These are phyloP conservation scores for Notothenia coriiceps DNA, from an alignment of 2,113 vertebrate species.

Conservation along the genomic window DNA sequence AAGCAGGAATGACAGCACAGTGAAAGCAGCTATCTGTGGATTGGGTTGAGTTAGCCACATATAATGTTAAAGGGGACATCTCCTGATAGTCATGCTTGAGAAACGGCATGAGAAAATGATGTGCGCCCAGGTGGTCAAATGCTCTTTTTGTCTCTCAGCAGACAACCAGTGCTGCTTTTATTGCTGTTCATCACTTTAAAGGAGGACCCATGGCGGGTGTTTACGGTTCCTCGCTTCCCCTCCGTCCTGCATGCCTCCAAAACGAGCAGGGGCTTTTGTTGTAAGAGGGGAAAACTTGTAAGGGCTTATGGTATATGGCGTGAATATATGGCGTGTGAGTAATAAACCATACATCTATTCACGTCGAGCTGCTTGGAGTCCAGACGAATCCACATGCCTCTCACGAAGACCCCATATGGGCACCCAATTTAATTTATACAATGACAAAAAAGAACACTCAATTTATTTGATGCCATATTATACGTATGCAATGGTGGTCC, in stretches of 20 bases:
- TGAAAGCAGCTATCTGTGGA: constrained; percentile 20
- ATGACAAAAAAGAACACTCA: constrained; percentile 38
- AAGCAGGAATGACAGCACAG: not conserved
- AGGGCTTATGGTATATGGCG: constrained; percentile 55
- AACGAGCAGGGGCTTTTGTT: constrained; percentile 60
- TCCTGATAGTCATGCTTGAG: constrained; percentile 75
- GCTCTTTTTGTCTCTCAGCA: constrained; percentile 78
- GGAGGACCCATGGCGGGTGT: constrained; percentile 81
- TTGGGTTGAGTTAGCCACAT: constrained; percentile 58
- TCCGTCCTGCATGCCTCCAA: constrained; percentile 68
- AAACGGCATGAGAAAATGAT: constrained; percentile 74
- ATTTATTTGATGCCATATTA: constrained; percentile 65
- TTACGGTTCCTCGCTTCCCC: constrained; percentile 80
- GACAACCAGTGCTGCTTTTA: constrained; percentile 76
- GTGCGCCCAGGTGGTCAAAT: constrained; percentile 78
- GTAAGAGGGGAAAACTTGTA: constrained; percentile 54
- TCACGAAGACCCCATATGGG: constrained; percentile 50
- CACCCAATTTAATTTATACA: constrained; percentile 59
- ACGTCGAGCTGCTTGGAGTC: constrained; percentile 30
- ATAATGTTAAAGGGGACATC: constrained; percentile 60
- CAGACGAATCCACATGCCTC: constrained; percentile 28
- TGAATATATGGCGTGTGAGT: constrained; percentile 57
- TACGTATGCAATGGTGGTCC: constrained; percentile 49
- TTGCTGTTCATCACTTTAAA: constrained; percentile 79
- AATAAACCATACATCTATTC: constrained; percentile 54